Conservation (phyloP, 2,113 vertebrate species). For the Chloebia gouldiae region DNA sequence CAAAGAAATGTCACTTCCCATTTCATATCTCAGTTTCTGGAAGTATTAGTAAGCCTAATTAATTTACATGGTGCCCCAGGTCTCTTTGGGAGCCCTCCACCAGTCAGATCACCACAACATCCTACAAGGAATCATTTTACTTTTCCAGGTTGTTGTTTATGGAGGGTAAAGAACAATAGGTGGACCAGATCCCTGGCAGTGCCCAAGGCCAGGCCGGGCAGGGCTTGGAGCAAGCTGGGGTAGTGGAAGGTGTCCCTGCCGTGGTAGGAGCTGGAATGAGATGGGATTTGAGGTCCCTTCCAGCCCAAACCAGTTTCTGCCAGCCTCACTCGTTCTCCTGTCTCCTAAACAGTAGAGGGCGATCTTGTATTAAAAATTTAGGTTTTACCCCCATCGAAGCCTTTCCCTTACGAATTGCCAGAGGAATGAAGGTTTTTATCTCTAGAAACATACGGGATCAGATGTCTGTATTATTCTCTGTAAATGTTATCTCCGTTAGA, state of each 20-base stretch:
- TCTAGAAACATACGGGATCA: background rate
- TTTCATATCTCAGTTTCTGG: background rate
- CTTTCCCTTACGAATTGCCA: background rate
- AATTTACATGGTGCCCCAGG: background rate
- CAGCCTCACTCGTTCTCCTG: background rate
- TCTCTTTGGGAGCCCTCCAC: background rate
- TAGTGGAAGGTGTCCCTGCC: background rate
- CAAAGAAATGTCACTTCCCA: background rate
- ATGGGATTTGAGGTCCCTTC: rapidly evolving
- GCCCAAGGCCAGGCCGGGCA: rapidly evolving
- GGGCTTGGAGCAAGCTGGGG: background rate
- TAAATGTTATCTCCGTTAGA: slow-evolving; percentile 48
- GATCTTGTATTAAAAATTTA: slow-evolving; percentile 42
- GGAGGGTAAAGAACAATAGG: background rate
- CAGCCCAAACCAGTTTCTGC: background rate
- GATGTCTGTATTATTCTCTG: slow-evolving; percentile 34
- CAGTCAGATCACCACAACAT: background rate
- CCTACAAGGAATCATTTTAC: background rate
- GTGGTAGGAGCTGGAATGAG: rapidly evolving
- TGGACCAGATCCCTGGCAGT: background rate
- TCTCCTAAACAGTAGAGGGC: slow-evolving; percentile 44
- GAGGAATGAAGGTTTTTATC: slow-evolving; percentile 27
- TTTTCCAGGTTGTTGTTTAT: background rate
- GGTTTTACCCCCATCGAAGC: background rate
- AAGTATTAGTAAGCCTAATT: background rate